Conservation (phyloP, 2,888 invertebrate genomes). For the Yponomeuta evonymella region DNA sequence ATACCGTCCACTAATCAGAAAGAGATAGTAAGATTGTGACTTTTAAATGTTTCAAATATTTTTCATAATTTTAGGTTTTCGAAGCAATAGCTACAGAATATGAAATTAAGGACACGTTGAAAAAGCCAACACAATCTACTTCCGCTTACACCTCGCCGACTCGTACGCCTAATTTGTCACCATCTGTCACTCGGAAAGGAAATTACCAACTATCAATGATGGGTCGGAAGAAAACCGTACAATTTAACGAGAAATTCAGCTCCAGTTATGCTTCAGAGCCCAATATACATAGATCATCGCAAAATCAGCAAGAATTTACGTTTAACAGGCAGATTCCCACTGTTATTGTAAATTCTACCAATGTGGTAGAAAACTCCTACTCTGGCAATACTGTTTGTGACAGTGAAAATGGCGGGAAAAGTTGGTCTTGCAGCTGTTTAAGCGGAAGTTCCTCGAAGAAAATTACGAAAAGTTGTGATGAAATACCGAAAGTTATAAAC, state of each 20-base stretch:
- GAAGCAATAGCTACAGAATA: constrained; percentile 68
- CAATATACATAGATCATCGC: constrained; percentile 45
- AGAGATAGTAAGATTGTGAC: background rate
- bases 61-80: constrained; percentile 44
- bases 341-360: constrained; percentile 28
- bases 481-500: constrained; percentile 26
- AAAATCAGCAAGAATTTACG: constrained; percentile 24
- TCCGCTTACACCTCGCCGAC: constrained; percentile 53
- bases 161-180: constrained; percentile 50
- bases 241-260: constrained; percentile 44
- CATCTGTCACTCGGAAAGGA: constrained; percentile 44
- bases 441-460: background rate
- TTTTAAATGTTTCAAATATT: background rate
- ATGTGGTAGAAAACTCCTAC: constrained; percentile 28
- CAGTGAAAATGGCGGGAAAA: constrained; percentile 22
- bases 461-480: constrained; percentile 38
- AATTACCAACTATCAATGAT: constrained; percentile 61
- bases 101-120: constrained; percentile 50
- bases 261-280: constrained; percentile 55
- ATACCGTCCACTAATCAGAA: background rate
- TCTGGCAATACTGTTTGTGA: constrained; percentile 32
- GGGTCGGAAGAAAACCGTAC: constrained; percentile 44
- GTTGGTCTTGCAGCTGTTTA: constrained; percentile 27
- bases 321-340: constrained; percentile 17
- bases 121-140: constrained; percentile 35